Conservation (phyloP, 2,797 vertebrate species). For the Pantherophis alleghaniensis region DNA sequence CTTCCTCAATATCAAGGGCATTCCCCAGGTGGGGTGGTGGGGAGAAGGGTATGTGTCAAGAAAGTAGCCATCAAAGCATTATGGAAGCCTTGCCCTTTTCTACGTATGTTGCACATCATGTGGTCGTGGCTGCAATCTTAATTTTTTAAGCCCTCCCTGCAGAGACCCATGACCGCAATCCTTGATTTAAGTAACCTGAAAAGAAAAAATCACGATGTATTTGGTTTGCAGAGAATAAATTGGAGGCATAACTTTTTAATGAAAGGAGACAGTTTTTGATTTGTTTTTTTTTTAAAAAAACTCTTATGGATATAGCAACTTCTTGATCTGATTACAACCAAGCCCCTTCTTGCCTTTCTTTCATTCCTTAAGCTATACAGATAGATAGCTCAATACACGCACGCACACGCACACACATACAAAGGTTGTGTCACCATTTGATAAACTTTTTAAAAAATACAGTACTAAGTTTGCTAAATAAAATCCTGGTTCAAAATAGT, state of each 20-base stretch:
- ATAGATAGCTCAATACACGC: background rate
- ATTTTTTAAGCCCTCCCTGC: background rate
- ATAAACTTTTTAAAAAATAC: background rate
- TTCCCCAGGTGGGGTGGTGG: background rate
- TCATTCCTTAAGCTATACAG: background rate
- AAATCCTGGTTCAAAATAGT: conserved; percentile 1
- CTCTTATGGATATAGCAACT: background rate
- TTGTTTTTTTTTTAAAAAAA: too few relatives aligned
- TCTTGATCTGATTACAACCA: background rate
- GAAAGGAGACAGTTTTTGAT: background rate
- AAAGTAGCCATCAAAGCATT: background rate
- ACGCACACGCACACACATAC: too few relatives aligned
- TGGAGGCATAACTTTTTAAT: background rate
- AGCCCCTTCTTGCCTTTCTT: background rate
- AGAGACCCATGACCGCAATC: background rate
- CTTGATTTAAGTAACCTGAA: background rate
- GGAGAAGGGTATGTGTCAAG: background rate
- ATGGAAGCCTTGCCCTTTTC: background rate
- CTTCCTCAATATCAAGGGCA: background rate
- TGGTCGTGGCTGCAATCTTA: background rate
- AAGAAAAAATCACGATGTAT: background rate
- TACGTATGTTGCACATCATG: conserved; percentile 15
- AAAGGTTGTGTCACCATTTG: background rate
- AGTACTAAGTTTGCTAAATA: background rate
- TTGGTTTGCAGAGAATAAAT: background rate